Evolutionary conservation across 2,797 vertebrate genomes (phyloP).

Genomic region (Tachyglossus aculeatus): DNA sequence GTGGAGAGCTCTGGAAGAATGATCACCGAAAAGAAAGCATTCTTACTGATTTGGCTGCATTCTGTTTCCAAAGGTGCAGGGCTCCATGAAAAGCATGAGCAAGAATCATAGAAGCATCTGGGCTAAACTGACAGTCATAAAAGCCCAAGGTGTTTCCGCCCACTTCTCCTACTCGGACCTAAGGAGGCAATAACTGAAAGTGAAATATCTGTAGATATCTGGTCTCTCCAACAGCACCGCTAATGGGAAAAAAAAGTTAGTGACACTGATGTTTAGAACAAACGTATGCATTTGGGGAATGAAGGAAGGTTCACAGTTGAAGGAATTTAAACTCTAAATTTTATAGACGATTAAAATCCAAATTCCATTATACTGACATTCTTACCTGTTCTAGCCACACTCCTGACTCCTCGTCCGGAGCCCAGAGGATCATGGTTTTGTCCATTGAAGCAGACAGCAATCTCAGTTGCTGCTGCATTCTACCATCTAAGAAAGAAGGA

Average conservation of each 20-base stretch:
- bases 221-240: not conserved
- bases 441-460: conserved; percentile 95
- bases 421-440: conserved; percentile 97
- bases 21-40: not conserved
- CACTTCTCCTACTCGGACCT: conserved; percentile 97
- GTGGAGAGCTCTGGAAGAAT: no score
- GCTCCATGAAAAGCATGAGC: conserved; percentile 96
- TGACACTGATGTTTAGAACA: not conserved
- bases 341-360: conserved; percentile 9
- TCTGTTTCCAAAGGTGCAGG: conserved; percentile 90
- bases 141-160: conserved; percentile 97
- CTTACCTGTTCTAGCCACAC: conserved; percentile 95
- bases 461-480: conserved; percentile 84
- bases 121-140: conserved; percentile 93
- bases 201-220: conserved; percentile 25
- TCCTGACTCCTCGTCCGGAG: conserved; percentile 91
- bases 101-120: conserved; percentile 88
- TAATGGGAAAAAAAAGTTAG: not conserved
- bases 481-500: conserved; percentile 80
- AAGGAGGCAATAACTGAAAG: conserved; percentile 41
- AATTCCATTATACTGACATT: conserved; percentile 33
- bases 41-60: conserved; percentile 76
- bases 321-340: not conserved
- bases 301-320: not conserved
- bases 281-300: not conserved